Percentiles rank a stretch among this genome's conserved stretches.
Conservation (phyloP, 2,797 vertebrate species). For the Cuculus canorus region DNA sequence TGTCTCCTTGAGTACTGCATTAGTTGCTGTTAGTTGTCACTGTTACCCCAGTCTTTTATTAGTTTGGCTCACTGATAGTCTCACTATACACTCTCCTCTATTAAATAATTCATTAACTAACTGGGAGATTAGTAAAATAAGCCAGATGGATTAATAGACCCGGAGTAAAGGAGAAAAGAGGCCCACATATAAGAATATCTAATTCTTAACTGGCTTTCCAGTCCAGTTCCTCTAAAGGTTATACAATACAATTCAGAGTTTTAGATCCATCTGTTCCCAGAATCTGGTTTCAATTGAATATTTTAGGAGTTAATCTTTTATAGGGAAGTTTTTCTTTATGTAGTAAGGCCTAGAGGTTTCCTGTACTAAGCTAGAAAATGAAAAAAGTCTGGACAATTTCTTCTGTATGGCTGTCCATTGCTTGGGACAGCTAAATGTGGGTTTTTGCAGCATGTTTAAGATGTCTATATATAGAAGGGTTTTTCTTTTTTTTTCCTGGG, state of each 20-base stretch:
- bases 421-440: neutral
- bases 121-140: neutral
- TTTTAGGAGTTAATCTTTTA: conserved; percentile 10
- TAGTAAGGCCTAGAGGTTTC: conserved; percentile 41
- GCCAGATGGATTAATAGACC: neutral
- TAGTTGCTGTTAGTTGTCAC: neutral
- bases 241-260: neutral
- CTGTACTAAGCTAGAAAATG: conserved; percentile 47
- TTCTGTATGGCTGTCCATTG: conserved; percentile 7
- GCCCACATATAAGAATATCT: neutral
- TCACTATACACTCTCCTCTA: neutral
- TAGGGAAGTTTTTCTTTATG: conserved; percentile 8
- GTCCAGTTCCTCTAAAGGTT: neutral
- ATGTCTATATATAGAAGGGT: conserved; percentile 1
- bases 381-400: conserved; percentile 23
- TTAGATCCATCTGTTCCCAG: neutral
- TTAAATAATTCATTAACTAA: neutral
- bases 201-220: neutral
- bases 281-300: conserved; percentile 11
- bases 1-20: conserved; percentile 31
- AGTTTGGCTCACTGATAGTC: neutral
- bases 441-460: conserved; percentile 28
- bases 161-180: neutral
- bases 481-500: conserved; percentile 29
- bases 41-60: neutral